Evolutionary conservation across 1,140 invertebrate species (phyloP), one percentile per base, ranked within the genome.

Genomic region (Vanessa atalanta): DNA sequence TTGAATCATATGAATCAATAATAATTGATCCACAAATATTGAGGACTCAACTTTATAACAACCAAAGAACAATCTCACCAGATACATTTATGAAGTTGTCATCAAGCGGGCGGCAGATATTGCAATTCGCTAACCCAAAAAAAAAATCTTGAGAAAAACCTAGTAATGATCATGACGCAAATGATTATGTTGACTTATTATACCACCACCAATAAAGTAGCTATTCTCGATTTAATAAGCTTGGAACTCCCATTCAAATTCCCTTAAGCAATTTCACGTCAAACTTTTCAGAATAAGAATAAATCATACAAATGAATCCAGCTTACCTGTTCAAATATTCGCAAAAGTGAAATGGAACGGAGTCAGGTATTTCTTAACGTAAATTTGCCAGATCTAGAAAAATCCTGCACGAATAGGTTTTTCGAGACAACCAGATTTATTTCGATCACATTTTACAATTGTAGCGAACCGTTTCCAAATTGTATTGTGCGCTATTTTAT

Each of bases 371-470:
- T 75, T 65, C 60, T 15, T 65, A 72, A 76, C 72, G 72, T 70
- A 71, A 78, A 78, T 75, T 75, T 71, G 72, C 64, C 63, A 74
- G 65, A 78, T 73, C 76, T 68, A 55, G 69, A 64, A 65, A 72
- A 74, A 78, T 78, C 76, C 76, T 43, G 61, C 65, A 76, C 55
- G 55, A 74, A 72, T 75, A 65, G 72, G 69, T 65, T 78, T 72
- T 68, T 72, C 65, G 69, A 78, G 72, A 78, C 76, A 77, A 78
- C 55, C 70, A 72, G 76, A 78, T 78, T 78, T 78, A 72, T 78
- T 75, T 78, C 76, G 65, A 78, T 74, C 72, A 78, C 68, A 78
- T 78, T 78, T 71, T 78, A 75, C 72, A 78, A 75, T 75, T 67
- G 64, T 50, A 67, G 47, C 65, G 68, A 68, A 47, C 72, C 73